Evolutionary conservation across 2,113 vertebrate genomes (phyloP), one percentile per base, ranked within the genome.

Genomic region (Castor canadensis): DNA sequence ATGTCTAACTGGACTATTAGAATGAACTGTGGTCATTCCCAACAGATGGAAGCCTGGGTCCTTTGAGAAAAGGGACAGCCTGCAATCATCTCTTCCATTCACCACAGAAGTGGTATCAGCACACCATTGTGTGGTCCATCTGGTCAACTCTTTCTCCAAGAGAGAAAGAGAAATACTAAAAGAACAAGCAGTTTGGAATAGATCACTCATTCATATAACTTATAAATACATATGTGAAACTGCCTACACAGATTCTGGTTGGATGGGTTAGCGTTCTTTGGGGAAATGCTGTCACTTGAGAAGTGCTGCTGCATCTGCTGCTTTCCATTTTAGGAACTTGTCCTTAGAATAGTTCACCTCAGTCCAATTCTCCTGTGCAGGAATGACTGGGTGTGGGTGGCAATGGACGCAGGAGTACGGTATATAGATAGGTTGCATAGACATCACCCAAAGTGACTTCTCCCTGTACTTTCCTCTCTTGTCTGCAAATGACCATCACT

Each of bases 31-130:
- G 84, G 79, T 32, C 19, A 56, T 75, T 98, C 69, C 79, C 76
- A 98, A 43, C 56, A 97, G 96, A 98, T 95, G 85, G 97, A 97
- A 96, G 54, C 52, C 93, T 28, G 86, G 96, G 73, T 95, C 72
- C 66, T 90, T 28, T 75, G 49, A 97, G 83, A 67, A 81, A 38
- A 79, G 90, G 76, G 96, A 43, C 45, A 83, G 17, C 89, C 96
- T 32, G 69, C 13, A 95, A 95, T 86, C 40, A 75, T 76, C 83
- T 95, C 80, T 94, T 97, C 72, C 81, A n/a, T 58, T 67, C 86
- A 62, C 79, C 6, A 0, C 20, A 38, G 79, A 91, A 76, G 87
- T 62, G 66, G 69, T 89, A 93, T 89, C 80, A 49, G 13, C 81
- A 30, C 77, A 94, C 83, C 67, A 86, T 30, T 95, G 54, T 86